phyloP scores from a whole-genome alignment of 2,113 vertebrate genomes.

The Rhinoderma darwinii region DNA sequence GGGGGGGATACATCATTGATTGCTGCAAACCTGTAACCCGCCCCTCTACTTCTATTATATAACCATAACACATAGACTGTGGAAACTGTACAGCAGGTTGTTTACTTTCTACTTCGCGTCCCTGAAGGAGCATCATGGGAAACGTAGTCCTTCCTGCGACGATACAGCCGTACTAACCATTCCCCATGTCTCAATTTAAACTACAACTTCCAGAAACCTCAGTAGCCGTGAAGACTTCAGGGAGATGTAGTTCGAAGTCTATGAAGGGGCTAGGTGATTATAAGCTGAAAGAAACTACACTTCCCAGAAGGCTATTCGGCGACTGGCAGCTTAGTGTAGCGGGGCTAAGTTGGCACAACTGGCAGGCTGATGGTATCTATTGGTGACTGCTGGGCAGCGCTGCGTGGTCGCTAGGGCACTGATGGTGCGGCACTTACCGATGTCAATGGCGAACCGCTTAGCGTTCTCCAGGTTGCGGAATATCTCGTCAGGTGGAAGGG shows the following conservation, averaged over 20 bases:
- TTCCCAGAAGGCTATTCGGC: slow-evolving; percentile 2
- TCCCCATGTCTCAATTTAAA: rapidly evolving
- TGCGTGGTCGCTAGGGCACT: background rate
- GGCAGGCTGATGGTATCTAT: background rate
- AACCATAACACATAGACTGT: background rate
- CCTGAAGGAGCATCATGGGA: slow-evolving; percentile 14
- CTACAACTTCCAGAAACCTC: slow-evolving; percentile 44
- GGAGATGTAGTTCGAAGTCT: slow-evolving; percentile 42
- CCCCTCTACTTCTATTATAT: background rate
- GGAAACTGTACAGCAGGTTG: slow-evolving; percentile 27
- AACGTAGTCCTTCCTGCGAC: background rate
- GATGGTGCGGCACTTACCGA: slow-evolving; percentile 75
- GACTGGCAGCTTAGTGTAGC: background rate
- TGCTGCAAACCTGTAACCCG: background rate
- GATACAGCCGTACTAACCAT: too few species aligned
- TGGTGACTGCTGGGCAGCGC: background rate
- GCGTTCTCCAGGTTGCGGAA: slow-evolving; percentile 96
- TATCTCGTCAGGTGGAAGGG: slow-evolving; percentile 91
- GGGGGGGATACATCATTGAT: too few species aligned
- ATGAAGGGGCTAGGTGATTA: rapidly evolving
- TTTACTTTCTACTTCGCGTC: slow-evolving; percentile 51
- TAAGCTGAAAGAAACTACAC: background rate
- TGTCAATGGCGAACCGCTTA: slow-evolving; percentile 96
- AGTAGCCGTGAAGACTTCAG: background rate
- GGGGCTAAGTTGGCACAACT: slow-evolving; percentile 20